Conservation (phyloP, 2,888 invertebrate species). For the Keiferia lycopersicella region DNA sequence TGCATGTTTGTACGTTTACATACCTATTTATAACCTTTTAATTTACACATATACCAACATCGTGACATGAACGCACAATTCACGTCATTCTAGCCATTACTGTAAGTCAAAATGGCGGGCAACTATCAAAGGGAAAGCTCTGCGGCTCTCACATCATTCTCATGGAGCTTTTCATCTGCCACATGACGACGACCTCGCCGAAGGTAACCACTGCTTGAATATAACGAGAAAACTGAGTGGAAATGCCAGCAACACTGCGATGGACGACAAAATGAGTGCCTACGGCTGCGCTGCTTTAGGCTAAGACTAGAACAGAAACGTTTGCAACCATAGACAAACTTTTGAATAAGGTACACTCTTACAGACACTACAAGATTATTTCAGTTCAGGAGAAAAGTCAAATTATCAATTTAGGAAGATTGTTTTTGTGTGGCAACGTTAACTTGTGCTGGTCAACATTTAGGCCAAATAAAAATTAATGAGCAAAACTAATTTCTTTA, state of each 20-base stretch:
- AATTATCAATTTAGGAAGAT: slow-evolving; percentile 75
- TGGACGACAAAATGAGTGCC: not conserved
- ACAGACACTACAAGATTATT: slow-evolving; percentile 26
- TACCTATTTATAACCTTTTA: slow-evolving; percentile 51
- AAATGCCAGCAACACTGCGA: not conserved
- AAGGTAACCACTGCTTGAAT: not conserved
- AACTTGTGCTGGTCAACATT: slow-evolving; percentile 73
- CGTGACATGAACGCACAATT: slow-evolving; percentile 72
- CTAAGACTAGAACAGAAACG: slow-evolving; percentile 32
- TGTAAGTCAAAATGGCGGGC: slow-evolving; percentile 78
- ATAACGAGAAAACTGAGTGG: not conserved
- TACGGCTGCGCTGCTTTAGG: not conserved
- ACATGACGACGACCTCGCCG: not conserved
- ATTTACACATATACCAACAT: slow-evolving; percentile 62
- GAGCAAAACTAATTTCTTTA: no score
- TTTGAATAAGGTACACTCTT: slow-evolving; percentile 15
- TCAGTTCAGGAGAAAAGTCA: slow-evolving; percentile 34
- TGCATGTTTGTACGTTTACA: not conserved
- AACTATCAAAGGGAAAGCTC: slow-evolving; percentile 78
- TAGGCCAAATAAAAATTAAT: no score
- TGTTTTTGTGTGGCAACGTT: slow-evolving; percentile 57
- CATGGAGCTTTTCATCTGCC: slow-evolving; percentile 45
- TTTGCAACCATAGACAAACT: slow-evolving; percentile 51
- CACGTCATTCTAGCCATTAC: slow-evolving; percentile 69
- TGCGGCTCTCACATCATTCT: slow-evolving; percentile 76